A percentile compares a stretch with the other conserved stretches of the same genome.
Evolutionary conservation across 2,113 vertebrate species (phyloP).

Genomic region (Pithys albifrons): DNA sequence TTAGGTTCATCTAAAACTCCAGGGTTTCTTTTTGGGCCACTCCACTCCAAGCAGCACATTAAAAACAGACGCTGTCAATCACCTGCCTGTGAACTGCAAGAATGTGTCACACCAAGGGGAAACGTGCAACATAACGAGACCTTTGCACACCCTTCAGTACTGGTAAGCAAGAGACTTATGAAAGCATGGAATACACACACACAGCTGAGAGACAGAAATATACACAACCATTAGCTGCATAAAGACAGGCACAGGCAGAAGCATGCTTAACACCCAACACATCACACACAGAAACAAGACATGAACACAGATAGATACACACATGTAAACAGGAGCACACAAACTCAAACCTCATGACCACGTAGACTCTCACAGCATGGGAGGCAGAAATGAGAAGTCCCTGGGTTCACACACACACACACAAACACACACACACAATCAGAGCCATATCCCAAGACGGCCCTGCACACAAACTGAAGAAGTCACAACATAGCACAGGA

Average conservation of each 20-base stretch:
- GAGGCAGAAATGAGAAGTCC: background rate
- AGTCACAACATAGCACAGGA: background rate
- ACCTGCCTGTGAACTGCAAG: background rate
- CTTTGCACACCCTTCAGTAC: background rate
- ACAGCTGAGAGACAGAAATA: background rate
- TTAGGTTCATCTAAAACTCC: background rate
- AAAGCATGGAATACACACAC: background rate
- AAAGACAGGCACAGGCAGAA: background rate
- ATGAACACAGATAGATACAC: background rate
- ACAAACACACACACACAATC: background rate
- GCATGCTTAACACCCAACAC: background rate
- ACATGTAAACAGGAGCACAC: background rate
- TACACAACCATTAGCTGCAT: background rate
- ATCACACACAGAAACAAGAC: background rate
- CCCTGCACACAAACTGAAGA: background rate
- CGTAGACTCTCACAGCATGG: background rate
- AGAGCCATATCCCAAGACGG: background rate
- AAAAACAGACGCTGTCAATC: background rate
- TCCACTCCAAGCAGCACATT: background rate
- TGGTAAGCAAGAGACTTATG: background rate
- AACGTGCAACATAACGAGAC: rapidly evolving
- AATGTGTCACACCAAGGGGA: background rate
- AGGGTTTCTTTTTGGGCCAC: background rate
- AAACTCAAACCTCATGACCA: background rate
- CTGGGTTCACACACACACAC: background rate